Base-by-base conservation (phyloP, 2,113 vertebrate genomes). In the Isichthys henryi region DNA sequence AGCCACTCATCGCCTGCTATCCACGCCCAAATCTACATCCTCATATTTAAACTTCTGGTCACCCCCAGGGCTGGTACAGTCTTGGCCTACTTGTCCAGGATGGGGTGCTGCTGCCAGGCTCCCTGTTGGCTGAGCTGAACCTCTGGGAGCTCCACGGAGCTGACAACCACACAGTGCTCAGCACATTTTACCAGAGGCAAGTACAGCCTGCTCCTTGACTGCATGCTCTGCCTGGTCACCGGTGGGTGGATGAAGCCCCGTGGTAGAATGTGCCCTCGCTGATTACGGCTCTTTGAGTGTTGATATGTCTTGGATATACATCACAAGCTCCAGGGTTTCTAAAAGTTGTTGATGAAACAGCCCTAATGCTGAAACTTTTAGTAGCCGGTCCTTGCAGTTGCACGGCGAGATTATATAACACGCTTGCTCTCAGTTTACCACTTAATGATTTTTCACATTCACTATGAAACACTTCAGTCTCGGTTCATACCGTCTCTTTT, bases 51-150 rank as follows among this genome's bases (percentile, higher is more conserved):
- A 21, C 27, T 84, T 88, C 6, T n/a, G 83, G 50, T 91, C 7
- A 49, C 11, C 23, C 53, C 15, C 91, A 97, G 96, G 96, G 95
- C 66, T 96, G 95, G 94, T 96, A 96, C 89, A 96, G 93, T 93
- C 94, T 97, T 39, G 96, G 95, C 31, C 90, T 95, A 62, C 95
- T 97, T 23, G 92, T 92, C 70, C 95, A 96, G 83, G 94, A 95
- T 27, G 96, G 94, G 46, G 93, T 93, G 92, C 93, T 70, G 88
- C 92, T 96, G 52, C 93, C 95, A 0, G 70, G 94, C 15, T 91
- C 92, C 23, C 9, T 95, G 19, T 88, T 96, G 52, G 91, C 27
- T 48, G 92, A 95, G 7, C 94, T 97, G 1, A 93, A 94, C 77
- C 90, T 96, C 13, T 92, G 93, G 43, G 92, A 94, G 3, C 92